Percentiles rank a stretch among this genome's conserved stretches.
These are phyloP conservation scores for Eristalinus sepulchralis DNA, from an alignment of 2,888 invertebrate species.

Conservation along the genomic window DNA sequence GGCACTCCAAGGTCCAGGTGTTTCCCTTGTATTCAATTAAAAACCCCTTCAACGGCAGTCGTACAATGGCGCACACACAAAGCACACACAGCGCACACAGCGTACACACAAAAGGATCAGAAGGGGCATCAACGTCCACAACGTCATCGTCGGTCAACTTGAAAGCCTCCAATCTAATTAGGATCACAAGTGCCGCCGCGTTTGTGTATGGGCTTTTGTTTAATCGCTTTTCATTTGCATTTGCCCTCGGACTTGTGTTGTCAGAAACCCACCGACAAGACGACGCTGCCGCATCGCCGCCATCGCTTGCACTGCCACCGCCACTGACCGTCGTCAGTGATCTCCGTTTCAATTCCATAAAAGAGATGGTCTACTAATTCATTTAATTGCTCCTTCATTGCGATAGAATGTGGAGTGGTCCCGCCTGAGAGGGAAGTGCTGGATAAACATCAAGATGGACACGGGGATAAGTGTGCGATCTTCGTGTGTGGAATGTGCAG, in stretches of 20 bases:
- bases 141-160: conserved; percentile 17
- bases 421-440: conserved; percentile 54
- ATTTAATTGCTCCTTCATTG: conserved; percentile 53
- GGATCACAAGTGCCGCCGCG: conserved; percentile 59
- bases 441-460: conserved; percentile 59
- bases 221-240: conserved; percentile 44
- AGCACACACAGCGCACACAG: background rate
- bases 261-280: conserved; percentile 8
- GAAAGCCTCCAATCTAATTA: conserved; percentile 59
- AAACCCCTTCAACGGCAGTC: background rate
- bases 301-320: background rate
- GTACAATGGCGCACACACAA: background rate
- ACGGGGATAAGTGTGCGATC: conserved; percentile 21
- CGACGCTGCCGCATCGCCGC: background rate
- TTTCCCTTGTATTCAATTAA: background rate
- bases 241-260: background rate
- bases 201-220: conserved; percentile 40
- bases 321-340: background rate
- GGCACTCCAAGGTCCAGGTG: background rate
- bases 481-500: background rate
- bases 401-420: conserved; percentile 11
- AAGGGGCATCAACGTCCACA: background rate
- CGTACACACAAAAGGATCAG: background rate
- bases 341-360: too few relatives aligned
- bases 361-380: conserved; percentile 60